Conservation (phyloP, 2,888 invertebrate genomes). For the Oscheius sp. region DNA sequence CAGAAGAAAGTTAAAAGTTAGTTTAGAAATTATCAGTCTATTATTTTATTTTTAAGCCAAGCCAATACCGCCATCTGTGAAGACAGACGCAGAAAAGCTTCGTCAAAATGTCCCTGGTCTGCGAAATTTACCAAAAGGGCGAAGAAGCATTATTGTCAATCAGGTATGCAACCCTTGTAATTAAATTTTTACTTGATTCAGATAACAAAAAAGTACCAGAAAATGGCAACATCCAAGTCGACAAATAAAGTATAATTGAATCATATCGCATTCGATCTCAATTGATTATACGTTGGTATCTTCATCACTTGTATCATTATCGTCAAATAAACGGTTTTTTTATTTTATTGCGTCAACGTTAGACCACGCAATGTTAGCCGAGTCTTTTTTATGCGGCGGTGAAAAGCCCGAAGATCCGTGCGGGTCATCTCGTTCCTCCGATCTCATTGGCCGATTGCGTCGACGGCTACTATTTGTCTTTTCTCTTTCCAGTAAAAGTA, state of each 20-base stretch:
- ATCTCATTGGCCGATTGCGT: neutral
- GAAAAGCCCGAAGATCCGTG: neutral
- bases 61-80: slow-evolving; percentile 17
- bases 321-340: neutral
- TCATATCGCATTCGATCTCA: neutral
- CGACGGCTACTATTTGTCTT: neutral
- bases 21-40: neutral
- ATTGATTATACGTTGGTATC: too few species aligned
- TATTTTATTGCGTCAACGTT: neutral
- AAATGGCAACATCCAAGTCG: slow-evolving; percentile 1
- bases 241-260: too few species aligned
- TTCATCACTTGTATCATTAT: neutral
- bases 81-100: slow-evolving; percentile 34
- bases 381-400: neutral
- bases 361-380: neutral
- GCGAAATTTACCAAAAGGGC: slow-evolving; percentile 52
- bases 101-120: slow-evolving; percentile 52
- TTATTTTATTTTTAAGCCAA: slow-evolving; percentile 1
- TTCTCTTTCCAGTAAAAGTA: too few species aligned
- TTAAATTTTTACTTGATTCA: neutral
- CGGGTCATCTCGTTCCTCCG: slow-evolving; percentile 10
- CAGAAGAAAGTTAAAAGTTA: neutral
- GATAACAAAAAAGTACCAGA: slow-evolving; percentile 26
- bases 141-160: slow-evolving; percentile 54
- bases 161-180: slow-evolving; percentile 37